phyloP scores from a whole-genome alignment of 2,113 vertebrate genomes.

The Lethenteron camtschaticum region DNA sequence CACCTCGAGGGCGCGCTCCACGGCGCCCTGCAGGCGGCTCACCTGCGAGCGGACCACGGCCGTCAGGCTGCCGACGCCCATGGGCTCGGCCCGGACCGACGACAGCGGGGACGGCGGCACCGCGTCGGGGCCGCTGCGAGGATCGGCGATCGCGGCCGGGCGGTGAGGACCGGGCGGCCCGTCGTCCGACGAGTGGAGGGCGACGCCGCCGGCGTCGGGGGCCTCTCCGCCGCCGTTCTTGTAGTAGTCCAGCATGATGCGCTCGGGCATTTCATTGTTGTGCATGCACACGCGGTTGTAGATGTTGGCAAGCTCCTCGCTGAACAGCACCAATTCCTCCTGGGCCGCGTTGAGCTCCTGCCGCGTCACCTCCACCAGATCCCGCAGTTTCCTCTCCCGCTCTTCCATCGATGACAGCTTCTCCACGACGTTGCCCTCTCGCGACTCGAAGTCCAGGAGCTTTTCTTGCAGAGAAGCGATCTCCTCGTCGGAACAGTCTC shows the following conservation, averaged over 20 bases:
- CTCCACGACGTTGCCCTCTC: constrained; percentile 17
- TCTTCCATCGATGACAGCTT: constrained; percentile 34
- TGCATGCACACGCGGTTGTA: constrained; percentile 48
- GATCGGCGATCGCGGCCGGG: constrained; percentile 19
- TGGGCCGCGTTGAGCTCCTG: constrained; percentile 33
- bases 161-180: constrained; percentile 12
- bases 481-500: constrained; percentile 28
- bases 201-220: no score
- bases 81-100: constrained; percentile 24
- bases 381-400: constrained; percentile 36
- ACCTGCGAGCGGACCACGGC: constrained; percentile 40
- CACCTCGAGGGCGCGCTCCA: constrained; percentile 27
- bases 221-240: constrained; percentile 16
- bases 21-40: constrained; percentile 37
- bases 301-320: constrained; percentile 43
- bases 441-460: constrained; percentile 29
- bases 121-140: constrained; percentile 25
- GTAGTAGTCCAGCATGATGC: constrained; percentile 42
- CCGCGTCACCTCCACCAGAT: constrained; percentile 30
- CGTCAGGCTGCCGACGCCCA: constrained; percentile 32
- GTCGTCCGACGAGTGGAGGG: no score
- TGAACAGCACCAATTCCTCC: constrained; percentile 42
- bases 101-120: constrained; percentile 23
- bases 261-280: constrained; percentile 41
- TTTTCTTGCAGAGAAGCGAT: constrained; percentile 33